Conservation (phyloP, 2,888 invertebrate species). For the Drosophila helvetica region DNA sequence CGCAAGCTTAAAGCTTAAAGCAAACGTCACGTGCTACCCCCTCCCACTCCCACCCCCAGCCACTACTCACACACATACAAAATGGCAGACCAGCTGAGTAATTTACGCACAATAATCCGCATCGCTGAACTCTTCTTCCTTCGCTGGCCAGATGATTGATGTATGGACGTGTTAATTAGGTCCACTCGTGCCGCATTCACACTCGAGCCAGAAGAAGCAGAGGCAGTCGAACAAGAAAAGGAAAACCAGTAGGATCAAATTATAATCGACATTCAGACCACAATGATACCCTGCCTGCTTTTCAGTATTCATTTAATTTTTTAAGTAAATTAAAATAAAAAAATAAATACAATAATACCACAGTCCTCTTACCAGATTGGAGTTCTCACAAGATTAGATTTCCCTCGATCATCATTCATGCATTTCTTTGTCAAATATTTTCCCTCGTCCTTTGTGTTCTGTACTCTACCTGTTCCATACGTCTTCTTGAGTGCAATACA, state of each 20-base stretch:
- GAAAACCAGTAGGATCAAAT: constrained; percentile 24
- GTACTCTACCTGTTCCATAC: not conserved
- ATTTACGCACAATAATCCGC: constrained; percentile 81
- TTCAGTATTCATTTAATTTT: no score
- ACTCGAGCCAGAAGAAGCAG: constrained; percentile 15
- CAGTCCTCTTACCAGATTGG: no score
- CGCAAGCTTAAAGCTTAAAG: constrained; percentile 56
- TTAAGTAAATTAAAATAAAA: no score
- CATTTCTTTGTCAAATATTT: no score
- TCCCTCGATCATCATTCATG: no score
- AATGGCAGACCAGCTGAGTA: constrained; percentile 61
- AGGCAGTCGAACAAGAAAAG: constrained; percentile 38
- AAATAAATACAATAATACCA: no score
- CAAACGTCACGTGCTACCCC: constrained; percentile 62
- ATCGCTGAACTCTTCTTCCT: constrained; percentile 72
- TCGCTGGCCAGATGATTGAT: constrained; percentile 70
- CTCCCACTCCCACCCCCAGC: not conserved
- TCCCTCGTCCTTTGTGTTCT: no score
- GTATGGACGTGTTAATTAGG: constrained; percentile 80
- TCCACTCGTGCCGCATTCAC: constrained; percentile 67
- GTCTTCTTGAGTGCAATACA: not conserved
- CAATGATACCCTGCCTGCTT: not conserved
- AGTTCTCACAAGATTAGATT: no score
- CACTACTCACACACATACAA: constrained; percentile 5
- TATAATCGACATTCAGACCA: not conserved